These are phyloP conservation scores for Vanessa tameamea DNA, from an alignment of 1,140 invertebrate species.

Conservation along the genomic window DNA sequence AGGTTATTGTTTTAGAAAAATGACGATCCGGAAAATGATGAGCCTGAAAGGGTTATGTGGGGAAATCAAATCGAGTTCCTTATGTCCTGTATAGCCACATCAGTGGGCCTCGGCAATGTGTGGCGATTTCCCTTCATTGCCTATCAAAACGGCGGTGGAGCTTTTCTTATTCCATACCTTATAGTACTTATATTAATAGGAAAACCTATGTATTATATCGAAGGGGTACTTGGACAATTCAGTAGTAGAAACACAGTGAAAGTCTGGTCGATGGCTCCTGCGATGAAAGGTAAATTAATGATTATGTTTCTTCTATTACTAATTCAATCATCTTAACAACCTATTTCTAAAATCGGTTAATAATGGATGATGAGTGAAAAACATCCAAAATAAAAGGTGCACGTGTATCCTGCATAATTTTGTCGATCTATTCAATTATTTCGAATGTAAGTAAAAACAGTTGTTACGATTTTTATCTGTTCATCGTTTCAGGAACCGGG, in stretches of 20 bases:
- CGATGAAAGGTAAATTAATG: slow-evolving; percentile 82
- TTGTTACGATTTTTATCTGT: neutral
- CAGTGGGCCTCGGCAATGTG: slow-evolving; percentile 93
- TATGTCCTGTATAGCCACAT: slow-evolving; percentile 93
- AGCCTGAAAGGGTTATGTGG: slow-evolving; percentile 80
- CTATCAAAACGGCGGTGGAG: slow-evolving; percentile 91
- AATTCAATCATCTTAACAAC: no score
- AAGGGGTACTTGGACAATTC: slow-evolving; percentile 90
- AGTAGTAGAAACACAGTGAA: slow-evolving; percentile 87
- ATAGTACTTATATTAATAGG: slow-evolving; percentile 92
- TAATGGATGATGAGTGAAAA: no score
- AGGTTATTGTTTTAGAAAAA: slow-evolving; percentile 8
- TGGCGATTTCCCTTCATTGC: slow-evolving; percentile 94
- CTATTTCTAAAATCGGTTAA: no score
- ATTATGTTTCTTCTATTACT: no score
- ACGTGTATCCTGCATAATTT: no score
- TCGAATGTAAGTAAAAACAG: no score
- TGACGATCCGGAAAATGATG: neutral
- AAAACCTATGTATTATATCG: slow-evolving; percentile 94
- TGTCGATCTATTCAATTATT: no score
- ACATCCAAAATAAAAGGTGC: no score
- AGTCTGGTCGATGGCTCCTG: slow-evolving; percentile 82
- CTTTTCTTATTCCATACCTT: slow-evolving; percentile 91
- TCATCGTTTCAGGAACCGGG: slow-evolving; percentile 85
- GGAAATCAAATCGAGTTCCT: slow-evolving; percentile 92